Percentiles rank a stretch among this genome's conserved stretches.
These are phyloP conservation scores for Edolisoma coerulescens DNA, from an alignment of 2,113 vertebrate genomes.

Conservation along the genomic window DNA sequence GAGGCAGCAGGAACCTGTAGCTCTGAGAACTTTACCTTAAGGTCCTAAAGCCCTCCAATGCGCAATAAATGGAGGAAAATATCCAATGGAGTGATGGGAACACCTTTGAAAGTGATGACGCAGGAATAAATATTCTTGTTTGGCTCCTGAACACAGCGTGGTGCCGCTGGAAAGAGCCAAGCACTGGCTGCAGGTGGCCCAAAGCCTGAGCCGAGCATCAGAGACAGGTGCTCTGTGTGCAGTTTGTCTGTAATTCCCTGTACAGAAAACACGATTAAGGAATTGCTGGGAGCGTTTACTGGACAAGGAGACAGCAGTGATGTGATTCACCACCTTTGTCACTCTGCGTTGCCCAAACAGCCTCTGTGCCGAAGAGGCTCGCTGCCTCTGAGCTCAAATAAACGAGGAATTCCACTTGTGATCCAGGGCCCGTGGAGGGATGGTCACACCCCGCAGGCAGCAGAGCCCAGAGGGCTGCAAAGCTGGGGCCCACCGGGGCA, in stretches of 20 bases:
- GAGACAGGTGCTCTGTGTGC: not conserved
- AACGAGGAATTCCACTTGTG: not conserved
- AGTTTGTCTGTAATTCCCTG: not conserved
- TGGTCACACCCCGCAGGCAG: rapidly evolving
- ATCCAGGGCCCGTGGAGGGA: not conserved
- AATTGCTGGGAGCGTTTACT: not conserved
- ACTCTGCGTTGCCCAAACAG: not conserved
- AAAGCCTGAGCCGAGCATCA: not conserved
- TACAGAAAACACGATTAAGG: rapidly evolving
- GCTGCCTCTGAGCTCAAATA: not conserved
- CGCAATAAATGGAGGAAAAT: not conserved
- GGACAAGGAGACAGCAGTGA: not conserved
- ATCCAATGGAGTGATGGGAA: not conserved
- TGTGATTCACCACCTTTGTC: not conserved
- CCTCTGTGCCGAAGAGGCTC: not conserved
- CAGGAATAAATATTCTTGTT: not conserved
- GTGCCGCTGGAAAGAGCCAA: not conserved
- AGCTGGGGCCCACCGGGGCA: not conserved
- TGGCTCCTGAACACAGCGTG: not conserved
- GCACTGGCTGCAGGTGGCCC: not conserved
- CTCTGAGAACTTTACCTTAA: not conserved
- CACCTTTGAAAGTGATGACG: not conserved
- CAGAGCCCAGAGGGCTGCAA: not conserved
- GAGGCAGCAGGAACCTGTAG: not conserved
- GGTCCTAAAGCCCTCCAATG: not conserved